phyloP scores from a whole-genome alignment of 2,797 vertebrate species.

The Babyrousa celebensis region DNA sequence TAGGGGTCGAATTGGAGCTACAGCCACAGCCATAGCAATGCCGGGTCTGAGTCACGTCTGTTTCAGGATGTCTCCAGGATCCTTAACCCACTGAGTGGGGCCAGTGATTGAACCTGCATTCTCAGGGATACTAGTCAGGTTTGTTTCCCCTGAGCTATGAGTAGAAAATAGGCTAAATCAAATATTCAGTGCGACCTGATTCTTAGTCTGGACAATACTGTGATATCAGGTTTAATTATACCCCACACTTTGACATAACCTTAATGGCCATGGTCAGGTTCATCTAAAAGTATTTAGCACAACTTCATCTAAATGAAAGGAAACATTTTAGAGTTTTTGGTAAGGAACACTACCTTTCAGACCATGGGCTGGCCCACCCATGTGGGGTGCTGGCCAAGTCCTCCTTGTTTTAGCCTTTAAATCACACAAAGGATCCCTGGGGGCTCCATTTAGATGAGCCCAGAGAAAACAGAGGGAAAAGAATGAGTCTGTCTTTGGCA shows the following conservation, averaged over 20 bases:
- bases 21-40: too few relatives aligned
- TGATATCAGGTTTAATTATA: not conserved
- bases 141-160: too few relatives aligned
- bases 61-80: too few relatives aligned
- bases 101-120: too few relatives aligned
- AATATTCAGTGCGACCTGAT: not conserved
- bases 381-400: slow-evolving; percentile 52
- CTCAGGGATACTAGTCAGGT: too few relatives aligned
- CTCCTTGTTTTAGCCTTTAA: slow-evolving; percentile 51
- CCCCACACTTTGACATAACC: not conserved
- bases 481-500: not conserved
- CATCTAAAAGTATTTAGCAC: slow-evolving; percentile 57
- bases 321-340: slow-evolving; percentile 56
- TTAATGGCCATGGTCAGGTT: not conserved
- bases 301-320: slow-evolving; percentile 50
- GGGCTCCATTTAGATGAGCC: not conserved
- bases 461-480: slow-evolving; percentile 52
- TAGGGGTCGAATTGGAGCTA: too few relatives aligned
- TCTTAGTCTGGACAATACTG: not conserved
- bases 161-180: not conserved
- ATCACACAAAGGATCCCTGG: slow-evolving; percentile 54
- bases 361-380: slow-evolving; percentile 52
- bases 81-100: too few relatives aligned
- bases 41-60: too few relatives aligned
- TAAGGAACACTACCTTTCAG: slow-evolving; percentile 42